A percentile compares a stretch with the other conserved stretches of the same genome.
Conservation (phyloP, 2,888 invertebrate species). For the Amiota communis region DNA sequence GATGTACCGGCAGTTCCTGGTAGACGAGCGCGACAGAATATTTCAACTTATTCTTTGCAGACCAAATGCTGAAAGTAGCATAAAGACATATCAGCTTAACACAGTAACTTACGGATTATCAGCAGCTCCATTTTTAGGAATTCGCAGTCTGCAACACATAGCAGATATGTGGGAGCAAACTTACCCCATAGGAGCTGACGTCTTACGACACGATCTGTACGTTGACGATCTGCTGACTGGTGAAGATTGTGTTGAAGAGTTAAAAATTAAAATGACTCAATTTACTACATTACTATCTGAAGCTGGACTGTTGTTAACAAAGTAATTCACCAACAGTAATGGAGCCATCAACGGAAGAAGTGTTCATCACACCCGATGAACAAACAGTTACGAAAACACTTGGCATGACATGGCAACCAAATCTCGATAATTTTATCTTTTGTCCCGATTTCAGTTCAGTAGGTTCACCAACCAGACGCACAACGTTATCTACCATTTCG, state of each 20-base stretch:
- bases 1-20: no score
- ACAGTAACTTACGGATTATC: not conserved
- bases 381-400: conserved; percentile 6
- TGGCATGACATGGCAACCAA: conserved; percentile 22
- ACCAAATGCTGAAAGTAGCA: not conserved
- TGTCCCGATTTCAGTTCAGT: not conserved
- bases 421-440: not conserved
- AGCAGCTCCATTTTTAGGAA: not conserved
- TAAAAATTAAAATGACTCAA: no score
- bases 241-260: not conserved
- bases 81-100: not conserved
- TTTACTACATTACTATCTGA: not conserved
- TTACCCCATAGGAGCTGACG: no score
- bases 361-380: not conserved
- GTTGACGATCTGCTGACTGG: not conserved
- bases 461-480: not conserved
- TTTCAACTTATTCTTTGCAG: not conserved
- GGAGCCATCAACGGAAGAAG: not conserved
- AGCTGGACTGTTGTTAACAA: not conserved
- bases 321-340: not conserved
- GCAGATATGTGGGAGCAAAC: no score
- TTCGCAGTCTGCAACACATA: not conserved
- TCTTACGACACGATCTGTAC: not conserved
- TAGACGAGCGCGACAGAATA: not conserved
- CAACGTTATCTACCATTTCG: no score